Base-by-base conservation (phyloP, 2,888 invertebrate genomes). In the Lasioglossum oenotherae region DNA sequence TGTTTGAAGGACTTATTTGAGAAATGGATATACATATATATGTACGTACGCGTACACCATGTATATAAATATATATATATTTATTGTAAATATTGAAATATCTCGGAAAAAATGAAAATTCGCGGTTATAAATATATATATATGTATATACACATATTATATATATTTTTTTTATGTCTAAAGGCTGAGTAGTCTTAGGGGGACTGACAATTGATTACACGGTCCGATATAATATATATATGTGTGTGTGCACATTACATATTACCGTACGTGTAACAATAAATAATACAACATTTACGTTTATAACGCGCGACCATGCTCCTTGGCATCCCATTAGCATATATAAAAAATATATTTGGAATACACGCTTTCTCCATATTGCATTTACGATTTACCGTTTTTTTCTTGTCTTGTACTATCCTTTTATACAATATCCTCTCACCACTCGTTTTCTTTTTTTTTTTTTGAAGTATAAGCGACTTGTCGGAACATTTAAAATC, bases 311-410 rank as follows among this genome's bases (percentile, higher is more conserved):
- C 85, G 88, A 92, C 91, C 91, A 92, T 92, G 93, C 92, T 92
- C 89, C 91, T 92, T 90, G 90, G 90, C 92, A 92, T 93, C 91
- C 91, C 92, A 88, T 92, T 92, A 92, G 93, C 93, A 94, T 94
- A 84, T 80, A 94, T 94, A 94, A 94, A 94, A 94, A 94, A 94
- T 94, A 94, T 94, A 94, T 94, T 87, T 93, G 93, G 92, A 94
- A 93, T 93, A 93, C 92, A 92, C 93, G 93, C 92, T 92, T 93
- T 93, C 93, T 93, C 92, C 92, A 89, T 93, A 94, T 94, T 93
- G 93, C 93, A 93, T 94, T 85, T 94, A 92, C 92, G 89, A 91
- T 93, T 93, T 92, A 92, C 91, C 90, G 75, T 89, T 90, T 35
- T 44, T 92, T 92, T 91, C 87, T 92, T 89, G 89, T 91, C 89